Conservation (phyloP, 2,113 vertebrate genomes). For the Pterophyllum scalare region DNA sequence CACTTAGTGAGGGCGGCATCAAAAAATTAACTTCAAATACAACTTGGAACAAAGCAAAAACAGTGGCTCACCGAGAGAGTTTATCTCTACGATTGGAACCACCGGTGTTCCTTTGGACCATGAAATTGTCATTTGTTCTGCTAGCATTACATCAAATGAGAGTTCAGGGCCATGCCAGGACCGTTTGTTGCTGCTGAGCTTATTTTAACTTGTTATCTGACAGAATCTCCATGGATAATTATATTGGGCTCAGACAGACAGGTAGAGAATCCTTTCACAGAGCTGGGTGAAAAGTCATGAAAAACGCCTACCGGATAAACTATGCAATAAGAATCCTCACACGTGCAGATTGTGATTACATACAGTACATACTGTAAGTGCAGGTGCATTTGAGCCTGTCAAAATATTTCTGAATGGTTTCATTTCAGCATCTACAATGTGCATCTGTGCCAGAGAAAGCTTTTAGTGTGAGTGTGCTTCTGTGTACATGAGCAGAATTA, state of each 20-base stretch:
- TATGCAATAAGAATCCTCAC: constrained; percentile 14
- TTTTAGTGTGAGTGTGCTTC: constrained; percentile 36
- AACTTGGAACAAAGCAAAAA: constrained; percentile 74
- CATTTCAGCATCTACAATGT: constrained; percentile 8
- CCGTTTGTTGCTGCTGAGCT: constrained; percentile 60
- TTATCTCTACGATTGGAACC: constrained; percentile 76
- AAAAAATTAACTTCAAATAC: constrained; percentile 66
- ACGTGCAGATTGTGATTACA: neutral
- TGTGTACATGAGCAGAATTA: constrained; percentile 55
- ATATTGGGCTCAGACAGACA: constrained; percentile 71
- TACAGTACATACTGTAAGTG: neutral
- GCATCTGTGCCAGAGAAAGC: neutral
- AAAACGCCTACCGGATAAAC: constrained; percentile 23
- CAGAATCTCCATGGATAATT: constrained; percentile 78
- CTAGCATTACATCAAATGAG: constrained; percentile 80
- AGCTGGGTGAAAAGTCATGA: constrained; percentile 28
- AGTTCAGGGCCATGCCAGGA: constrained; percentile 69
- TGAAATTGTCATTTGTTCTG: constrained; percentile 83
- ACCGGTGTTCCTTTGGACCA: constrained; percentile 76
- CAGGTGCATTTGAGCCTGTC: constrained; percentile 12
- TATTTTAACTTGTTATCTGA: constrained; percentile 73
- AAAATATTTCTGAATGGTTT: constrained; percentile 37
- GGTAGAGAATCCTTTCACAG: constrained; percentile 46
- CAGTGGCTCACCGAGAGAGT: constrained; percentile 71
- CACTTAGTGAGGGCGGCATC: constrained; percentile 53